phyloP scores from a whole-genome alignment of 2,797 vertebrate species.

The Fundulus diaphanus region DNA sequence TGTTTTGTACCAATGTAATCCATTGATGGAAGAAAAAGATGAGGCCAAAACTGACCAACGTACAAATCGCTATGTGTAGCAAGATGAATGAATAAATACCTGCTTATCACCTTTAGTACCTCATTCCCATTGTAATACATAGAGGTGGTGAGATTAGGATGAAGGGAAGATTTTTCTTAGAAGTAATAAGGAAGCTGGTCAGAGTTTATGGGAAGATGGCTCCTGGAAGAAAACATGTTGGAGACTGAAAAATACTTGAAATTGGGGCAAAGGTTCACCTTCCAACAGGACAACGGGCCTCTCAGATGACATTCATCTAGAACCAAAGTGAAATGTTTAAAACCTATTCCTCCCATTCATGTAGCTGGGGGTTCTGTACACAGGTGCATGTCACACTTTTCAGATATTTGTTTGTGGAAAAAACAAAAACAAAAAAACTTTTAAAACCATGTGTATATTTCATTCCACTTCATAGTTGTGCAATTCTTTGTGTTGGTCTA shows the following conservation, averaged over 20 bases:
- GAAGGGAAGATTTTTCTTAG: background rate
- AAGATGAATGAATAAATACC: too few relatives aligned
- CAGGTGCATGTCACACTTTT: background rate
- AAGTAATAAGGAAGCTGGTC: background rate
- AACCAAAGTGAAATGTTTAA: background rate
- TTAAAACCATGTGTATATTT: background rate
- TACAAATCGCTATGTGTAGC: too few relatives aligned
- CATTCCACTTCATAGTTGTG: background rate
- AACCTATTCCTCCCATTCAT: background rate
- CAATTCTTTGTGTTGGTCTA: background rate
- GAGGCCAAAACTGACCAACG: too few relatives aligned
- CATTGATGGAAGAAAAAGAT: too few relatives aligned
- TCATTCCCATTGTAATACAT: too few relatives aligned
- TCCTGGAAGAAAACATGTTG: background rate
- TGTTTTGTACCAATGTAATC: too few relatives aligned
- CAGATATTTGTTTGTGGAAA: background rate
- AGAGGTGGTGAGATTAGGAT: too few relatives aligned
- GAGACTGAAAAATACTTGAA: background rate
- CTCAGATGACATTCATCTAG: background rate
- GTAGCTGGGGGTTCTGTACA: background rate
- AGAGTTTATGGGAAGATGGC: background rate
- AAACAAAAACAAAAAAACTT: background rate
- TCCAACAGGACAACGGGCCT: background rate
- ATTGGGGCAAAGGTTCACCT: background rate
- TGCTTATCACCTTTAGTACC: background rate